A percentile compares a stretch with the other conserved stretches of the same genome.
These are phyloP conservation scores for Hemiscyllium ocellatum DNA, from an alignment of 2,113 vertebrate genomes.

Conservation along the genomic window DNA sequence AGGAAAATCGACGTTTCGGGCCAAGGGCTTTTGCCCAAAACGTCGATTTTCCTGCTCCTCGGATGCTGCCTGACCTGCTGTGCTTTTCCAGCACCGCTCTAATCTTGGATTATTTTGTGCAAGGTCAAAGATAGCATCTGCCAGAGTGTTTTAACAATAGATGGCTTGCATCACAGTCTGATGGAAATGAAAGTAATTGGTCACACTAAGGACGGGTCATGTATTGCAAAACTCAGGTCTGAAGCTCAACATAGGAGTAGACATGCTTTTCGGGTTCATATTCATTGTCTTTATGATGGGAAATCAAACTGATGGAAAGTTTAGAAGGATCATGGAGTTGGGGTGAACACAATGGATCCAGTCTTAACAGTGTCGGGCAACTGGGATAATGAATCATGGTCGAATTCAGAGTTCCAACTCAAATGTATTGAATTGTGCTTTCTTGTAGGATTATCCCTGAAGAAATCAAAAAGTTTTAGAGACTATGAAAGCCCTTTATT, in stretches of 20 bases:
- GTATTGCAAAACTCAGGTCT: neutral
- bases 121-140: neutral
- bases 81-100: too few relatives aligned
- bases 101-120: neutral
- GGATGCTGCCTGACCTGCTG: too few relatives aligned
- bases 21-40: too few relatives aligned
- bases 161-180: neutral
- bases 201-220: neutral
- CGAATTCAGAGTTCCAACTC: neutral
- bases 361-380: neutral
- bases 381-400: neutral
- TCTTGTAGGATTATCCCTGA: neutral
- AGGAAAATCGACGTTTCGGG: too few relatives aligned
- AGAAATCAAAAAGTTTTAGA: neutral
- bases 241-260: neutral
- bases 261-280: neutral
- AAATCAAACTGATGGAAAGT: neutral
- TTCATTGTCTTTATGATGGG: neutral
- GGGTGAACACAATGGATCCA: neutral
- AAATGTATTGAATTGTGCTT: neutral
- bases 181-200: neutral
- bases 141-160: neutral
- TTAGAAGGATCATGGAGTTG: too few relatives aligned
- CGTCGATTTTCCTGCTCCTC: too few relatives aligned
- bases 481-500: neutral